A percentile compares a stretch with the other conserved stretches of the same genome.
phyloP scores from a whole-genome alignment of 2,888 invertebrate species.

The Mayetiola destructor region DNA sequence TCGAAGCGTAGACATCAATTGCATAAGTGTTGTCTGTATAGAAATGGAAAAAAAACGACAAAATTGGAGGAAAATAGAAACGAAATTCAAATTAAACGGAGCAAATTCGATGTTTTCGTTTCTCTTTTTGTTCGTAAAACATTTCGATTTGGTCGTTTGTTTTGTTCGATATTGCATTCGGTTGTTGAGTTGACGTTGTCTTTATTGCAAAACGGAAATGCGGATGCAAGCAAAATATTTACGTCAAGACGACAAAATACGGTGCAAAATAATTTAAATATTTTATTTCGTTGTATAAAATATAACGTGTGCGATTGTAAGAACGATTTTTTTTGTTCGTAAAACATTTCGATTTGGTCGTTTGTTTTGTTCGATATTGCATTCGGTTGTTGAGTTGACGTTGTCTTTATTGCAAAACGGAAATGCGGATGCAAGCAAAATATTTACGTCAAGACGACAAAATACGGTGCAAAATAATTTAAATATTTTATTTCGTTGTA shows the following conservation, averaged over 20 bases:
- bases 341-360: too few species aligned
- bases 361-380: too few species aligned
- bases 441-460: slow-evolving; percentile 12
- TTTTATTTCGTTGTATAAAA: too few species aligned
- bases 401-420: not conserved
- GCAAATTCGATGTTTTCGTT: not conserved
- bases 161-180: slow-evolving; percentile 3
- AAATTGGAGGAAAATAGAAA: not conserved
- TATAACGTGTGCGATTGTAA: too few species aligned
- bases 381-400: slow-evolving; percentile 12
- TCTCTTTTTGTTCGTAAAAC: too few species aligned
- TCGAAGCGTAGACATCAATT: too few species aligned
- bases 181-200: slow-evolving; percentile 11
- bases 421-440: slow-evolving; percentile 12
- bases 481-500: slow-evolving; percentile 12
- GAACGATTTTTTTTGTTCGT: not conserved
- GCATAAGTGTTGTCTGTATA: too few species aligned
- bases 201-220: not conserved
- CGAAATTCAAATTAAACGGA: not conserved
- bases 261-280: slow-evolving; percentile 12
- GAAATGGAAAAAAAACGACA: not conserved
- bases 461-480: slow-evolving; percentile 13
- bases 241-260: slow-evolving; percentile 12
- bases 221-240: slow-evolving; percentile 12
- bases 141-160: not conserved